A percentile compares a stretch with the other conserved stretches of the same genome.
Evolutionary conservation across 2,888 invertebrate species (phyloP).

Genomic region (Holacanthella duospinosa): DNA sequence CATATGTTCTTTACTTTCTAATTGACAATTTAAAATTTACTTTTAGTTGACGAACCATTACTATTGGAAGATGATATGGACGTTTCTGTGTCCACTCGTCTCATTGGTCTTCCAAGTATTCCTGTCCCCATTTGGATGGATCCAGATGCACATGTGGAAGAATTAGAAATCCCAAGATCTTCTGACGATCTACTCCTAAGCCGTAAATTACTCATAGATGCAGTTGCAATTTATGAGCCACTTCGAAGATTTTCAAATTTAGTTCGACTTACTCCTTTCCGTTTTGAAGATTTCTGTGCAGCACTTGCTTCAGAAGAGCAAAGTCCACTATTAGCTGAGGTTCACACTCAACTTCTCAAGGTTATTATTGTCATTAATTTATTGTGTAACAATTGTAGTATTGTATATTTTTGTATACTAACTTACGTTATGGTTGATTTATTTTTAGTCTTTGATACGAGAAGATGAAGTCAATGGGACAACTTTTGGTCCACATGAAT

Average conservation of each 20-base stretch:
- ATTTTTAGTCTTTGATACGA: constrained; percentile 54
- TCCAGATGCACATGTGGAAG: constrained; percentile 58
- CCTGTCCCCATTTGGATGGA: constrained; percentile 76
- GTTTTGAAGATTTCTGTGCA: constrained; percentile 94
- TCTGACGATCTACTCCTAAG: constrained; percentile 76
- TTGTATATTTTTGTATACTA: background rate
- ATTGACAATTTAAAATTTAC: no score
- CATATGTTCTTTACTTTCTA: background rate
- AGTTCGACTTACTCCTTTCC: constrained; percentile 81
- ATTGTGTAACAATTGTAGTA: background rate
- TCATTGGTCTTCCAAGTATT: constrained; percentile 56
- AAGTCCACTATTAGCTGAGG: constrained; percentile 78
- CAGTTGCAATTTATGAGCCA: constrained; percentile 87
- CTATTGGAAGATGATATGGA: constrained; percentile 33
- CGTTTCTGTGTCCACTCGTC: constrained; percentile 25
- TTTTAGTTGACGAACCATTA: constrained; percentile 22
- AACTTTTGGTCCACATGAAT: constrained; percentile 90
- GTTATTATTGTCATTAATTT: constrained; percentile 39
- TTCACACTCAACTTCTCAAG: constrained; percentile 86
- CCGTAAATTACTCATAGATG: constrained; percentile 63
- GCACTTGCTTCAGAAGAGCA: constrained; percentile 85
- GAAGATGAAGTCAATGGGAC: constrained; percentile 92
- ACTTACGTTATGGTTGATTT: no score
- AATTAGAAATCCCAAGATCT: constrained; percentile 65
- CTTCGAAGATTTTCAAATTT: constrained; percentile 81